Evolutionary conservation across 2,797 vertebrate species (phyloP).

Genomic region (Pterois miles): DNA sequence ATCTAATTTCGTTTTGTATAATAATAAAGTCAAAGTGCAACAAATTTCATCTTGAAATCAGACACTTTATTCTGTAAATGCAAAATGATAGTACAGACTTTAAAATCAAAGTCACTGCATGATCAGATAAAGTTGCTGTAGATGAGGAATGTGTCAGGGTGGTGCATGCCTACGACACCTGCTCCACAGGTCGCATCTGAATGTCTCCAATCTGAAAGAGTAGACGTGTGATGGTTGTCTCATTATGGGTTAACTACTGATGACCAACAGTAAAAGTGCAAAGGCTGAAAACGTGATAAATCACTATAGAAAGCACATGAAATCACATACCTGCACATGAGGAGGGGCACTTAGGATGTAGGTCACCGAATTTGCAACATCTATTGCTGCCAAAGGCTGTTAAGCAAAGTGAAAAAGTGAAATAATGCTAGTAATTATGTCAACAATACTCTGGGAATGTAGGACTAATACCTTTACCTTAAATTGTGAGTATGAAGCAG

Average conservation of each 20-base stretch:
- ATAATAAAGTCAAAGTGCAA: background rate
- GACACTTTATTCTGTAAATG: background rate
- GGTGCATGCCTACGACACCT: constrained; percentile 74
- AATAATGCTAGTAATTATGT: background rate
- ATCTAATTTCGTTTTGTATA: background rate
- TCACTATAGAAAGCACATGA: background rate
- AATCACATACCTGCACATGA: constrained; percentile 86
- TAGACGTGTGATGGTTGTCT: background rate
- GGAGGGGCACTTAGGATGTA: constrained; percentile 87
- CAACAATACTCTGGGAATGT: background rate
- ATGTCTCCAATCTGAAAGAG: constrained; percentile 87
- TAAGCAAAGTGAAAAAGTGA: background rate
- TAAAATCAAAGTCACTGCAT: background rate
- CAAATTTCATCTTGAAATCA: background rate
- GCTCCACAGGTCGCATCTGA: constrained; percentile 87
- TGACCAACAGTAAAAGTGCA: background rate
- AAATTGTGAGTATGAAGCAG: constrained; percentile 78
- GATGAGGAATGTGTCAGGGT: background rate
- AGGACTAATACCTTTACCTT: constrained; percentile 75
- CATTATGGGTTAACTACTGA: background rate
- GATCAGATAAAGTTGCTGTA: background rate
- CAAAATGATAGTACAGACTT: background rate
- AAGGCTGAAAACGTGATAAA: background rate
- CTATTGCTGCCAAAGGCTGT: constrained; percentile 87
- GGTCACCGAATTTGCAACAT: constrained; percentile 86